Percentiles rank a stretch among this genome's conserved stretches.
Evolutionary conservation across 2,888 invertebrate genomes (phyloP).

Genomic region (Tromatobia lineatoria): DNA sequence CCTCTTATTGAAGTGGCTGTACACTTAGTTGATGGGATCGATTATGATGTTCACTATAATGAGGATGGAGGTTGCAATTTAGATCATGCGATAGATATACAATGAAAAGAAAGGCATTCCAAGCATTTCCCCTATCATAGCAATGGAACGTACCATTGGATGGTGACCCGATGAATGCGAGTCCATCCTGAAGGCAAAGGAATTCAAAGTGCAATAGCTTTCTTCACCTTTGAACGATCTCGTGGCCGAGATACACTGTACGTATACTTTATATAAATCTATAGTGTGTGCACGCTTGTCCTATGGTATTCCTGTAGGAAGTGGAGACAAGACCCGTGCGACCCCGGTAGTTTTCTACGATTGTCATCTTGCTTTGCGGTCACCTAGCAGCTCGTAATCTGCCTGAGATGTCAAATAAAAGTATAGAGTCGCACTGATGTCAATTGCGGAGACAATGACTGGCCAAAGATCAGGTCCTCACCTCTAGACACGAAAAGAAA

Average conservation of each 20-base stretch:
- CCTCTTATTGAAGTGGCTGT: neutral
- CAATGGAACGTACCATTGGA: conserved; percentile 5
- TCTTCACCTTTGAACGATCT: conserved; percentile 61
- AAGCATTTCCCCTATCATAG: conserved; percentile 8
- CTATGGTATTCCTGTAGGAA: conserved; percentile 39
- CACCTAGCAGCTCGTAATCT: conserved; percentile 18
- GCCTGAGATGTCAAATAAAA: neutral
- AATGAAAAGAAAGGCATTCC: neutral
- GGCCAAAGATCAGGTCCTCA: neutral
- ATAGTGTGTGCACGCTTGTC: conserved; percentile 1
- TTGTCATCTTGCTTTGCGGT: conserved; percentile 34
- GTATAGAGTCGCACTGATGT: neutral
- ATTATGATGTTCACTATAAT: neutral
- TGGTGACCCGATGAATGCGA: conserved; percentile 23
- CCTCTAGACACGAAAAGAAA: no score
- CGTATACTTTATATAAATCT: neutral
- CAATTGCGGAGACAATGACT: conserved; percentile 28
- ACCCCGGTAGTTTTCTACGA: conserved; percentile 40
- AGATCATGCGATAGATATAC: conserved; percentile 6
- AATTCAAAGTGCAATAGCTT: conserved; percentile 59
- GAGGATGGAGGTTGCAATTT: conserved; percentile 9
- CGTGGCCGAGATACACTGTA: conserved; percentile 44
- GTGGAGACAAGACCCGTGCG: conserved; percentile 25
- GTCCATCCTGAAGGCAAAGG: conserved; percentile 28
- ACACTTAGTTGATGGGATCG: neutral